Evolutionary conservation across 1,140 invertebrate species (phyloP), one percentile per base, ranked within the genome.

Genomic region (Solen grandis): DNA sequence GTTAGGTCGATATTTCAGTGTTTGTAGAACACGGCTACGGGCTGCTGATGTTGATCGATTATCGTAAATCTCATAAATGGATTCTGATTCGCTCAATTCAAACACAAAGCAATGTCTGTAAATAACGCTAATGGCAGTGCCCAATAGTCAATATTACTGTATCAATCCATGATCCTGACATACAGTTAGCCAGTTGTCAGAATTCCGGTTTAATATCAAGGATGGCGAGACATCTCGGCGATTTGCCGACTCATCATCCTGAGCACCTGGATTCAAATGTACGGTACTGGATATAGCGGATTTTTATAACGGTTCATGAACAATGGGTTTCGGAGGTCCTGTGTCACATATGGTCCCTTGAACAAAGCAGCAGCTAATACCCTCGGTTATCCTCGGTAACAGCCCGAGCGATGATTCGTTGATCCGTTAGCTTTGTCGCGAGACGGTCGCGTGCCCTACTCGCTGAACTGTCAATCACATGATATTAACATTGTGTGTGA

Each of bases 381-480:
- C 70, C 33, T 60, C 54, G 33, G 41, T 10, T 46, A 10, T 19
- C 8, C 19, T 46, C 41, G 41, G 41, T 10, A 46, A 10, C 41
- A 10, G 19, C 41, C 19, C 41, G 41, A 8, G 8, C 8, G 8
- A 10, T 46, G 41, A 46, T 46, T 46, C 41, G 41, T 46, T 46
- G 41, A 46, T 46, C 60, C 52, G 54, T 76, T 29, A 66, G 52
- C 63, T 31, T 66, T 57, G 63, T 68, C 75, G 75, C 63, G 52
- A 66, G 73, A 63, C 27, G 5, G 75, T 68, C 75, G 75, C 75
- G 75, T 78, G 75, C 75, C 62, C 75, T 25, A 55, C 75, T 59
- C 75, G 54, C 74, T 78, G 38, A 74, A 19, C 55, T 60, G 70
- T 35, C 70, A 74, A 74, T 74, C 70, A 60, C 22, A 19, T 13